phyloP scores from a whole-genome alignment of 2,113 vertebrate species.

The Benitochromis conjunctus region DNA sequence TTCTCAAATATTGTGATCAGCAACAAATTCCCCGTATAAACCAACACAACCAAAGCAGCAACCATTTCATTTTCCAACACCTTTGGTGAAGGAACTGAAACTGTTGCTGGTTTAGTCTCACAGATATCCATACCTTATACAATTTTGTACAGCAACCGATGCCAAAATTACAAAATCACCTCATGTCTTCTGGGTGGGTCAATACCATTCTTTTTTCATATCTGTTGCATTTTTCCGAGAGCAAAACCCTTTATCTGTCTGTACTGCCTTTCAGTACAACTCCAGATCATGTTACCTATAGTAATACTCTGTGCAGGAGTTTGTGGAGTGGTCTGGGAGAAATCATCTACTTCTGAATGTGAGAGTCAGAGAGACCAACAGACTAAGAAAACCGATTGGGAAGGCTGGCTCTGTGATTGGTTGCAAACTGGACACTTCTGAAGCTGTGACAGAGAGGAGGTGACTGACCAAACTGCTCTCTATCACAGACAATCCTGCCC shows the following conservation, averaged over 20 bases:
- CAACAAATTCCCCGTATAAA: not conserved
- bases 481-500: not conserved
- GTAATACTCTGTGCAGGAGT: not conserved
- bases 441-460: not conserved
- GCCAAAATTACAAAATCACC: not conserved
- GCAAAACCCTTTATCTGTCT: not conserved
- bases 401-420: not conserved
- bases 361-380: not conserved
- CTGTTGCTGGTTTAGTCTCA: not conserved
- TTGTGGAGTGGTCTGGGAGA: not conserved
- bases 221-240: not conserved
- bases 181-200: not conserved
- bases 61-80: not conserved
- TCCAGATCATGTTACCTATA: not conserved
- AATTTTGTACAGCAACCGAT: not conserved
- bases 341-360: not conserved
- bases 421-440: not conserved
- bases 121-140: not conserved
- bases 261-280: not conserved
- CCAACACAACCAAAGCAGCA: not conserved
- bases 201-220: not conserved
- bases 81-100: not conserved
- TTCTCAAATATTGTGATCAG: not conserved
- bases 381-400: not conserved
- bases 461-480: not conserved